Evolutionary conservation across 2,888 invertebrate species (phyloP), one percentile per base, ranked within the genome.

Genomic region (Creontiades dilutus): DNA sequence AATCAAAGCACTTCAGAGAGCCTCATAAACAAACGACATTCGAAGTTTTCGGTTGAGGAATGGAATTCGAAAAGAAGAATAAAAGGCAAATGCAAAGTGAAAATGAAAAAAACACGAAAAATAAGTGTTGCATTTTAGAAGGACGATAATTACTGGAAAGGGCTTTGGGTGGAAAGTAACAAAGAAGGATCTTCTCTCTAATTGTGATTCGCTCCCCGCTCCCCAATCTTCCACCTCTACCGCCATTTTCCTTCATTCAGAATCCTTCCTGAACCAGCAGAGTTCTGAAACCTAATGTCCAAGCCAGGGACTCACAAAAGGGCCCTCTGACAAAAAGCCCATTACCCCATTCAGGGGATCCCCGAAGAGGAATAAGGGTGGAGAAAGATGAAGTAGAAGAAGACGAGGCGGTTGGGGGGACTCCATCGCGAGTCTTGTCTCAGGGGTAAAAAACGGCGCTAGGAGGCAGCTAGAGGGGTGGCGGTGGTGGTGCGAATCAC

Each of bases 401-500:
- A 55, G 23, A 9, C 19, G 23, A 80, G 80, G 13, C 4, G 28
- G 14, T 48, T 0, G 28, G 85, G 27, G 52, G 11, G 28, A 16
- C 14, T 28, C 57, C 57, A 84, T 52, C 19, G 84, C 28, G 57
- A 47, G 86, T 28, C 47, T 57, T 86, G 68, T 86, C 86, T 86
- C 68, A 55, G 46, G 37, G 3, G 2, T 4, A 46, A 28, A 86
- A 57, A 86, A 68, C 37, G 57, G 86, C 27, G 13, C 16, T 2
- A 37, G 37, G n/a, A n/a, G n/a, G n/a, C n/a, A n/a, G n/a, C n/a
- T 37, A 7, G 37, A 37, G 23, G 57, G 28, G 68, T n/a, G 19
- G 14, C 14, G 86, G 68, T 28, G 47, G n/a, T 68, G 68, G 86
- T 55, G 75, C 90, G 90, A 90, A 90, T 90, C 90, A 90, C 90